Conservation (phyloP, 2,888 invertebrate species). For the Capitulum mitella region DNA sequence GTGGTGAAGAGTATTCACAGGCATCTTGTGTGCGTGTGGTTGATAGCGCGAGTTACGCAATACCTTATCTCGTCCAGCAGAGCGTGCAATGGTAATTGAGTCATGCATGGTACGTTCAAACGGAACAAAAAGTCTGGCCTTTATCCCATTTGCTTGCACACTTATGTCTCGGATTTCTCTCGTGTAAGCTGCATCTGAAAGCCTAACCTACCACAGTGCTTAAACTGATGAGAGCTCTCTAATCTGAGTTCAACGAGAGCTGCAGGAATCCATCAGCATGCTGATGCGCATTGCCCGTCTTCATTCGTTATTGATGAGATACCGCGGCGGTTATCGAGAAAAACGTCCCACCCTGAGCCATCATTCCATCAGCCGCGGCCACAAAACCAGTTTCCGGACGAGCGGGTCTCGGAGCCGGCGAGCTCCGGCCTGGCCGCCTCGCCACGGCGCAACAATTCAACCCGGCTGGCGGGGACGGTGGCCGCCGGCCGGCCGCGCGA, state of each 20-base stretch:
- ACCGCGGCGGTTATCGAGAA: background rate
- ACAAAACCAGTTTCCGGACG: background rate
- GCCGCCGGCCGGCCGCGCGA: too few species aligned
- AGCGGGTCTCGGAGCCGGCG: background rate
- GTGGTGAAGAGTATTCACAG: background rate
- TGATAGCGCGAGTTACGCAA: background rate
- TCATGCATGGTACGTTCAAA: too few species aligned
- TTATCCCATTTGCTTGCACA: too few species aligned
- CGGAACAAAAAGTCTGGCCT: too few species aligned
- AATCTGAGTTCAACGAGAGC: background rate
- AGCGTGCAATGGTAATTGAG: background rate
- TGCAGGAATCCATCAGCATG: background rate
- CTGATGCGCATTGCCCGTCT: background rate
- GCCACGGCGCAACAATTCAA: too few species aligned
- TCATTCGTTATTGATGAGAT: conserved; percentile 6
- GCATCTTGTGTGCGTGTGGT: too few species aligned
- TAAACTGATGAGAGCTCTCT: too few species aligned
- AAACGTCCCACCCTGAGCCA: background rate
- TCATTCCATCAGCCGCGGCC: background rate
- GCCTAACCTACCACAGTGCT: too few species aligned
- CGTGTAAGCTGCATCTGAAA: too few species aligned
- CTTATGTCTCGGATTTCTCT: too few species aligned
- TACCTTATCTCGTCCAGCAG: background rate
- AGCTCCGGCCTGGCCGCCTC: too few species aligned
- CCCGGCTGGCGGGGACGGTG: background rate